Evolutionary conservation across 1,140 invertebrate genomes (phyloP), one percentile per base, ranked within the genome.

Genomic region (Bacillus rossius): DNA sequence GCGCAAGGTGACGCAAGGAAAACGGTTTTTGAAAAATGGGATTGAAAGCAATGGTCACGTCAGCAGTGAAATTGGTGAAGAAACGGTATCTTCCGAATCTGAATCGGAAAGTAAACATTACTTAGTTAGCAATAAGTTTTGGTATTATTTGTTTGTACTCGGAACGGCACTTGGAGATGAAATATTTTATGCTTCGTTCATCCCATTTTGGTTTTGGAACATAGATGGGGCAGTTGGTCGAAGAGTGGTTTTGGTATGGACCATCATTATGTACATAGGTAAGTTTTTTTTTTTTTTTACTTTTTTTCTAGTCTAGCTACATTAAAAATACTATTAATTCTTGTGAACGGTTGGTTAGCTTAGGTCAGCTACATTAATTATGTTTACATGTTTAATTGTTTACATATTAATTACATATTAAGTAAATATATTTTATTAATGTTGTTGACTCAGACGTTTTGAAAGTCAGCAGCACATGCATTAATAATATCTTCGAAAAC

Each of bases 171-270:
- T 95, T 19, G 92, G 92, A 0, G 92, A 94, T 77, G 92, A 94
- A 75, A 80, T 88, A 56, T 95, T 95, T 76, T 95, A 95, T 73
- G 82, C 86, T 0, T 77, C 83, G 8, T 92, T 94, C 69, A 92
- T 95, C 68, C 89, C 91, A 13, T 93, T 92, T 73, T 91, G 89
- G 84, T 89, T 92, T 67, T 95, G 92, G 92, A 95, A 95, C 73
- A 80, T 95, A 57, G 91, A 94, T 75, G 87, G 87, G 17, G 86
- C 86, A 26, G 86, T 92, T 25, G 88, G 88, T 8, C 74, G 90
- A 63, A 79, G 87, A 71, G 84, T 94, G 17, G 81, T 92, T 17
- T 72, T 92, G 22, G 84, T 94, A 2, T 96, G 92, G 92, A 83
- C 86, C 22, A 80, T 88, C 41, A 79, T 88, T 34, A 94, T 96